Percentiles rank a stretch among this genome's conserved stretches.
phyloP scores from a whole-genome alignment of 2,113 vertebrate genomes.

The Ranitomeya variabilis region DNA sequence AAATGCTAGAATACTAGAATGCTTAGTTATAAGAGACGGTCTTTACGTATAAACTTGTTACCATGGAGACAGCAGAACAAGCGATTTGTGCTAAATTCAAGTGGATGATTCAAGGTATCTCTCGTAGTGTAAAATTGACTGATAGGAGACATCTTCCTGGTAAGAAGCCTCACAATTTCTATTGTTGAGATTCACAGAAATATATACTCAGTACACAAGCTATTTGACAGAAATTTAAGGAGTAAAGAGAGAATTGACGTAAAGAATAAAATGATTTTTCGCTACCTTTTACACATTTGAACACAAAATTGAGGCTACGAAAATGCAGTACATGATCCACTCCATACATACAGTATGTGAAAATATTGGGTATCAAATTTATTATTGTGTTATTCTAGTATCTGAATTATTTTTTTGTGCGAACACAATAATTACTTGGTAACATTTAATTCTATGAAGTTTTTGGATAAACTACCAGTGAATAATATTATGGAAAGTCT shows the following conservation, averaged over 20 bases:
- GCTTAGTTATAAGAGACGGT: neutral
- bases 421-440: neutral
- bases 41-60: constrained; percentile 22
- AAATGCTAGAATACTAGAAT: constrained; percentile 10
- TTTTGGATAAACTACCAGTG: neutral
- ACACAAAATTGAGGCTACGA: neutral
- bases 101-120: constrained; percentile 35
- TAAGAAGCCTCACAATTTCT: neutral
- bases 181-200: neutral
- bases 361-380: neutral
- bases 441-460: neutral
- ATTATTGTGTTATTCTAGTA: too few species aligned
- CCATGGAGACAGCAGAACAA: constrained; percentile 33
- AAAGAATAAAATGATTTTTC: neutral
- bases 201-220: neutral
- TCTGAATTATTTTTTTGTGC: neutral
- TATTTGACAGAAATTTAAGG: neutral
- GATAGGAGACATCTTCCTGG: neutral
- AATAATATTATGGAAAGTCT: neutral
- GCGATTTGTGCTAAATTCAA: constrained; percentile 36
- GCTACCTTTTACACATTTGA: neutral
- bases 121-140: constrained; percentile 12
- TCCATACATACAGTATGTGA: neutral
- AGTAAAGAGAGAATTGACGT: neutral
- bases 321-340: neutral